Base-by-base conservation (phyloP, 2,797 vertebrate species). In the Novumbra hubbsi region DNA sequence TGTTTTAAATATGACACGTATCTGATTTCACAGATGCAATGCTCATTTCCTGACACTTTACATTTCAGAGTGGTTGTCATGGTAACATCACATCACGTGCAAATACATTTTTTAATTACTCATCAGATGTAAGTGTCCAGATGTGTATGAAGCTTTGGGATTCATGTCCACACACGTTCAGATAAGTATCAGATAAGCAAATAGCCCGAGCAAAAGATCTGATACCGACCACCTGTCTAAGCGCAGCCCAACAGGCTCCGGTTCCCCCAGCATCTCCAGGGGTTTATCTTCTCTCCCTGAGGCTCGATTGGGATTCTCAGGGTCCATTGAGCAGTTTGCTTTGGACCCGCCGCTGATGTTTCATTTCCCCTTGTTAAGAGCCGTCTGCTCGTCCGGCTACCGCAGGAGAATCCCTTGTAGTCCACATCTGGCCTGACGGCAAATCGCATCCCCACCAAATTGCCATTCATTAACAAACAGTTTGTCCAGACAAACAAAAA, bases 401-500 rank as follows among this genome's bases (percentile, higher is more conserved):
- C 45, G 41, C 68, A 68, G 68, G 75, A 70, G 73, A 74, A 77
- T 76, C 78, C 69, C 73, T 75, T 77, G 45, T 72, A 80, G 73
- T 62, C 69, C 19, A 24, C 73, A 45, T 71, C 60, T 15, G 21
- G 71, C 75, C 63, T 76, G 79, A 74, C 50, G 67, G 79, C 71
- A 75, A 77, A 71, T 70, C 73, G 71, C 72, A 70, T 76, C 76
- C 66, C 55, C 49, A 72, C 74, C 65, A 78, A 76, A 74, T 19
- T 52, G 50, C 50, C 50, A n/a, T 79, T 85, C 79, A 79, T 83
- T 85, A 73, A 75, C 72, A 79, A 85, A 83, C 83, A 75, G 82
- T 81, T 87, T 83, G 78, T 72, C 52, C 68, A 69, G 76, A 55
- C 70, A 70, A 24, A 64, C 21, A 68, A 79, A 79, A 73, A 68